Evolutionary conservation across 2,888 invertebrate species (phyloP), one percentile per base, ranked within the genome.

Genomic region (Ophion costatus): DNA sequence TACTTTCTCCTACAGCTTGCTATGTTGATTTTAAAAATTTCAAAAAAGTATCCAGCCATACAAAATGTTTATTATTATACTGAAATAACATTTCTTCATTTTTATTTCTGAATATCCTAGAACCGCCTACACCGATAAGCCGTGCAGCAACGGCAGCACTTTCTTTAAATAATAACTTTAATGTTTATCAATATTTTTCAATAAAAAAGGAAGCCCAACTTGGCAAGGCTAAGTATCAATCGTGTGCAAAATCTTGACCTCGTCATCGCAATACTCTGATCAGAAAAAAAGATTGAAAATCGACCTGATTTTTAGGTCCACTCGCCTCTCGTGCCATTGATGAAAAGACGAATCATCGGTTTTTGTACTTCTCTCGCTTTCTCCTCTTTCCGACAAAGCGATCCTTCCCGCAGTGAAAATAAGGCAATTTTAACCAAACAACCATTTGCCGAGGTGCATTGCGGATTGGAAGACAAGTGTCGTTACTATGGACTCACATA

Each of bases 401-500:
- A 38, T 29, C 11, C 10, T 59, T 45, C 29, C 70, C 45, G 14
- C 59, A 33, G 45, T 51, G 17, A 20, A 70, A 45, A 70, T 78
- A 78, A 61, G 70, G 63, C 70, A 78, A 70, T 78, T 63, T 78
- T 70, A 24, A 20, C 29, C 33, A 63, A 78, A 78, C 70, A 67
- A 59, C 42, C 45, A 33, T 69, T 45, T 61, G 24, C 73, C 56
- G 20, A 63, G 45, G 20, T 66, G 64, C 64, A 79, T 78, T 84
- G 67, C 20, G 64, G 57, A 56, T 71, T 24, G 56, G 51, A 61
- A 64, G 70, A 85, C 67, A 59, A 73, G 63, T n/a, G 73, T 78
- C 80, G 69, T 70, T 82, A 33, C 59, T 78, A 56, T 29, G 17
- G 61, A 45, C 59, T 67, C 85, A 61, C 69, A 93, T 77, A 80